These are phyloP conservation scores for Taenioides sp. DNA, from an alignment of 2,797 vertebrate genomes.

Conservation along the genomic window DNA sequence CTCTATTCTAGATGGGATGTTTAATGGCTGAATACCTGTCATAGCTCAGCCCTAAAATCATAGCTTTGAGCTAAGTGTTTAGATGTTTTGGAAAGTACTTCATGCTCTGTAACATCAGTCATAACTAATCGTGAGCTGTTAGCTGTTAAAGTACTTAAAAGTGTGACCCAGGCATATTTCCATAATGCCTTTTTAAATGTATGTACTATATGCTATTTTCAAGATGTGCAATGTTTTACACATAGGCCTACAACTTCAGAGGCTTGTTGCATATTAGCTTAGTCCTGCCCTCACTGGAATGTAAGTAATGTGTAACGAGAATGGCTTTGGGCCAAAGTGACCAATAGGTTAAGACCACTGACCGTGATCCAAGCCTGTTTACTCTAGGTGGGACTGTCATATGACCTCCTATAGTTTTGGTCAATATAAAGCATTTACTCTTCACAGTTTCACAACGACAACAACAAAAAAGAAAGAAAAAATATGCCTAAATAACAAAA, in stretches of 20 bases:
- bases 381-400: slow-evolving; percentile 10
- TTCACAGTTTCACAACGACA: neutral
- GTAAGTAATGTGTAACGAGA: slow-evolving; percentile 62
- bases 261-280: slow-evolving; percentile 7
- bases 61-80: slow-evolving; percentile 5
- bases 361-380: slow-evolving; percentile 13
- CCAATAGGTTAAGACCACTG: slow-evolving; percentile 43
- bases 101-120: neutral
- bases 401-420: neutral
- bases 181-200: neutral
- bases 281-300: slow-evolving; percentile 50
- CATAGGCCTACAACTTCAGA: neutral
- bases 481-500: neutral
- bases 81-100: slow-evolving; percentile 24
- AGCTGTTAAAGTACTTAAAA: neutral
- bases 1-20: neutral
- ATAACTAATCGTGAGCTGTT: neutral
- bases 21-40: neutral
- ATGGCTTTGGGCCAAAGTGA: slow-evolving; percentile 53
- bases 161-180: neutral
- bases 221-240: neutral
- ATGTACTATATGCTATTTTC: neutral
- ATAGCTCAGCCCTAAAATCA: slow-evolving; percentile 9
- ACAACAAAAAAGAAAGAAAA: neutral
- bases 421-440: neutral